Evolutionary conservation across 2,797 vertebrate species (phyloP).

Genomic region (Luscinia megarhynchos): DNA sequence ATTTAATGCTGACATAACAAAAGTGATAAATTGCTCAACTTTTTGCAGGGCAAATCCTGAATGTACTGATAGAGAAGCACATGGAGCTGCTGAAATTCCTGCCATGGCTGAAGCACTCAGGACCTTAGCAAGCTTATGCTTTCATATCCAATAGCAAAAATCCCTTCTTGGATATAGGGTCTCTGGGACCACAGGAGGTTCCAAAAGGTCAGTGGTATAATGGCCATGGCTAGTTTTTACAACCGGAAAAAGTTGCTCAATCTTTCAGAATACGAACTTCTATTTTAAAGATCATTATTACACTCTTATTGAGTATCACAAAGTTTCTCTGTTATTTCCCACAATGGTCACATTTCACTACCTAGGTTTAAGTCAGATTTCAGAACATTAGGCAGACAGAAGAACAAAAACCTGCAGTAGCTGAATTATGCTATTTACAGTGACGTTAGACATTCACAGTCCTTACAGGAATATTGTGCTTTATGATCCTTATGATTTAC

Average conservation of each 20-base stretch:
- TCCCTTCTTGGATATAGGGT: background rate
- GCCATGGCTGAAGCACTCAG: background rate
- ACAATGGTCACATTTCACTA: background rate
- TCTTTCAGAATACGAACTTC: background rate
- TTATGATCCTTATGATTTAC: background rate
- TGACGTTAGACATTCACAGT: background rate
- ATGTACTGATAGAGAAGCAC: background rate
- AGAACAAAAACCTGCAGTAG: background rate
- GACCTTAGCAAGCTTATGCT: background rate
- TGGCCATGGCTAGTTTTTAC: background rate
- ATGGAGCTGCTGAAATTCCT: background rate
- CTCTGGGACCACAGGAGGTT: background rate
- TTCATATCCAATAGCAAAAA: background rate
- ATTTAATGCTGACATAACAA: constrained; percentile 13
- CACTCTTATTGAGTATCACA: background rate
- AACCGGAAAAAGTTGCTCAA: background rate
- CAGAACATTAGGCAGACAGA: background rate
- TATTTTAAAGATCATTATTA: background rate
- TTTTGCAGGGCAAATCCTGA: background rate
- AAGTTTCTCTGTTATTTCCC: background rate
- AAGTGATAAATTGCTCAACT: background rate
- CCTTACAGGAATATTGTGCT: background rate
- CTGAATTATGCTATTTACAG: background rate
- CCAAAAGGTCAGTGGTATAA: background rate
- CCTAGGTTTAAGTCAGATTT: background rate